A percentile compares a stretch with the other conserved stretches of the same genome.
These are phyloP conservation scores for Spinus pinus DNA, from an alignment of 2,797 vertebrate species.

Conservation along the genomic window DNA sequence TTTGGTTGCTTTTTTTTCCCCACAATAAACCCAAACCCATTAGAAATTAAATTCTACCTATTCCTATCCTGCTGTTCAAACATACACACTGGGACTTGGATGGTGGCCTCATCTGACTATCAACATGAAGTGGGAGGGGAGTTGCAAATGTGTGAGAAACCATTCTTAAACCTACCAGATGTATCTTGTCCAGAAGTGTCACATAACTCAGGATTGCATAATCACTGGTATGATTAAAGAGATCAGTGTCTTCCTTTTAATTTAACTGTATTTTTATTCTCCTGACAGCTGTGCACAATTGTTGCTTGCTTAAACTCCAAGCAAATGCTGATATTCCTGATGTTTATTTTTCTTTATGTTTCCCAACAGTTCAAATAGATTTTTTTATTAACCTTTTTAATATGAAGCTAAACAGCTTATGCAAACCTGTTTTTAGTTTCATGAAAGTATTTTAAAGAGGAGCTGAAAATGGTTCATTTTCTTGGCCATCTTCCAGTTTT, in stretches of 20 bases:
- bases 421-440: background rate
- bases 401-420: conserved; percentile 42
- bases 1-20: background rate
- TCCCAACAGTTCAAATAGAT: background rate
- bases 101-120: background rate
- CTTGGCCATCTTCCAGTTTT: background rate
- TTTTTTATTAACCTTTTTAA: conserved; percentile 19
- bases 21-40: background rate
- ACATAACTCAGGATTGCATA: conserved; percentile 77
- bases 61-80: background rate
- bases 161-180: conserved; percentile 69
- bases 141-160: conserved; percentile 59
- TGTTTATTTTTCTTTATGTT: conserved; percentile 83
- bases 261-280: conserved; percentile 77
- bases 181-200: conserved; percentile 72
- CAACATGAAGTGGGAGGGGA: background rate
- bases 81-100: accelerated
- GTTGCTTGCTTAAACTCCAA: conserved; percentile 68
- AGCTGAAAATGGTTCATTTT: background rate
- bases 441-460: conserved; percentile 36
- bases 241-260: conserved; percentile 69
- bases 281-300: conserved; percentile 85
- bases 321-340: conserved; percentile 65
- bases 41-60: background rate
- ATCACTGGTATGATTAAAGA: conserved; percentile 80